phyloP scores from a whole-genome alignment of 2,888 invertebrate genomes.

The Campaea margaritaria region DNA sequence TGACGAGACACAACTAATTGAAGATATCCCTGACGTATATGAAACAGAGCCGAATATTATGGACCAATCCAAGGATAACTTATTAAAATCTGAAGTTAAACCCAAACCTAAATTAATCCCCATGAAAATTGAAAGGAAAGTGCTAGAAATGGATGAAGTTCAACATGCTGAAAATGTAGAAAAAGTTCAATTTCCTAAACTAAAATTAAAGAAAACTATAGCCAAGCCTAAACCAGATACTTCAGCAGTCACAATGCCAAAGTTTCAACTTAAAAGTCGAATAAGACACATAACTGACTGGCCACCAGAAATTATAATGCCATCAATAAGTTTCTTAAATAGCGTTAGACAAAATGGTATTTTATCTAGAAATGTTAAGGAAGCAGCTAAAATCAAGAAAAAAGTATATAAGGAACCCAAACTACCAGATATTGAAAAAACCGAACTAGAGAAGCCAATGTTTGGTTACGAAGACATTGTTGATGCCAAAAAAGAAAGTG shows the following conservation, averaged over 20 bases:
- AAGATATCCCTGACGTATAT: constrained; percentile 1
- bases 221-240: constrained; percentile 78
- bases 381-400: constrained; percentile 87
- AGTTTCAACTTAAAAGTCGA: constrained; percentile 89
- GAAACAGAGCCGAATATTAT: constrained; percentile 1
- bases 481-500: constrained; percentile 61
- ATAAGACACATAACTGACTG: constrained; percentile 86
- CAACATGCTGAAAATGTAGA: constrained; percentile 87
- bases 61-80: constrained; percentile 15
- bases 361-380: constrained; percentile 89
- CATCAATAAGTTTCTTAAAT: constrained; percentile 81
- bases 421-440: constrained; percentile 82
- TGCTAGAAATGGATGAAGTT: constrained; percentile 86
- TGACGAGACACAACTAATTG: constrained; percentile 3
- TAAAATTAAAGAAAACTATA: constrained; percentile 88
- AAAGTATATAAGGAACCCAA: constrained; percentile 84
- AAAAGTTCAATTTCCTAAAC: constrained; percentile 87
- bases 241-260: constrained; percentile 82
- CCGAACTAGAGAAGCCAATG: constrained; percentile 84
- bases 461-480: constrained; percentile 81
- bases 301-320: constrained; percentile 85
- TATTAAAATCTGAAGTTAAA: constrained; percentile 53
- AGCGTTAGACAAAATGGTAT: constrained; percentile 87
- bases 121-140: constrained; percentile 87
- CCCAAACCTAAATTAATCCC: constrained; percentile 71